Evolutionary conservation across 2,888 invertebrate genomes (phyloP).

Genomic region (Lycocerus yunnanus): DNA sequence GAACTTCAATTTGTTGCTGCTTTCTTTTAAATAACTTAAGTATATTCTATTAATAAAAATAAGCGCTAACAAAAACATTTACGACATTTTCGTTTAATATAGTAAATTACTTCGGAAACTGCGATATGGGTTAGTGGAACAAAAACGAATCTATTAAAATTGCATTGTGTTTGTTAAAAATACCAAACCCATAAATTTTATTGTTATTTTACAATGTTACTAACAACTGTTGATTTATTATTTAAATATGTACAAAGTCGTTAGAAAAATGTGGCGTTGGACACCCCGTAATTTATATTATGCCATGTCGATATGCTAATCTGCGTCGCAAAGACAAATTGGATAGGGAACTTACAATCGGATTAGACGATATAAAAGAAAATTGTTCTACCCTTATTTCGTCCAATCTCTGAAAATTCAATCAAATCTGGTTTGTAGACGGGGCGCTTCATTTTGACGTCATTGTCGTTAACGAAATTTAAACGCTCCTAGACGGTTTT

Average conservation of each 20-base stretch:
- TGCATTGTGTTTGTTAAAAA: background rate
- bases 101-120: background rate
- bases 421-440: background rate
- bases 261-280: background rate
- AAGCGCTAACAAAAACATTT: background rate
- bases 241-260: background rate
- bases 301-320: background rate
- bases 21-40: background rate
- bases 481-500: background rate
- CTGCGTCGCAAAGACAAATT: background rate
- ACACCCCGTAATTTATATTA: background rate
- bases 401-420: background rate
- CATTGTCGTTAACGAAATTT: background rate
- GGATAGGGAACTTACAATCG: background rate
- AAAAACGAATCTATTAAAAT: background rate
- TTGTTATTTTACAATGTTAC: background rate
- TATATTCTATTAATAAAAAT: background rate
- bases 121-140: background rate
- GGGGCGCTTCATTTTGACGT: background rate
- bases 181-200: constrained; percentile 1
- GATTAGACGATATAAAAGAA: background rate
- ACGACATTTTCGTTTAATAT: background rate
- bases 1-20: background rate
- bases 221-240: background rate
- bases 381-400: background rate